Percentiles rank a stretch among this genome's conserved stretches.
phyloP scores from a whole-genome alignment of 64 coral and sea anemone species.

The Trachythela sp. region DNA sequence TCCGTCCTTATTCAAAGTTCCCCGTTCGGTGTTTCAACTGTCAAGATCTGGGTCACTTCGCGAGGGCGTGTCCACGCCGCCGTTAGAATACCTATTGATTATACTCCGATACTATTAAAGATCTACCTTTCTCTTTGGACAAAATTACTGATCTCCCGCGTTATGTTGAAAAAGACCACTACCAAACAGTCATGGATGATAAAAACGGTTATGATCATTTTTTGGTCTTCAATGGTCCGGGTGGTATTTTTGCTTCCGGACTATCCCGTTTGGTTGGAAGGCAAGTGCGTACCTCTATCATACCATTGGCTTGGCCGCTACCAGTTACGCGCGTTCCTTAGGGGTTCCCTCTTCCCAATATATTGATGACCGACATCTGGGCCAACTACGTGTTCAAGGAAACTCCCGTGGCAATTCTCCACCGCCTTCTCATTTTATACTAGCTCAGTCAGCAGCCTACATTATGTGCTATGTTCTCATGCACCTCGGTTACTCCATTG shows the following conservation, averaged over 20 bases:
- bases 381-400: background rate
- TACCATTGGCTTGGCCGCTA: background rate
- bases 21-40: constrained; percentile 22
- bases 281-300: constrained; percentile 1
- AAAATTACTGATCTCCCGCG: too few species aligned
- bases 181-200: background rate
- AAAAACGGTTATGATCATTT: background rate
- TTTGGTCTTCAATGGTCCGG: too few species aligned
- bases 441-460: too few species aligned
- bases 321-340: background rate
- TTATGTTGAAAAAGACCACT: too few species aligned
- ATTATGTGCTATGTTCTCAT: background rate
- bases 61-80: constrained; percentile 17
- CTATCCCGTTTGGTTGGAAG: background rate
- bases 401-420: background rate
- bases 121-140: too few species aligned
- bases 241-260: too few species aligned
- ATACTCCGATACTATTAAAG: too few species aligned
- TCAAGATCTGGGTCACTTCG: constrained; percentile 31
- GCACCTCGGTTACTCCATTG: too few species aligned
- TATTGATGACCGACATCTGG: background rate
- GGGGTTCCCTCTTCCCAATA: background rate
- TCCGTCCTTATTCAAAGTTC: constrained; percentile 40
- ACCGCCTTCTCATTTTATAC: background rate
- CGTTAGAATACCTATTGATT: too few species aligned